Evolutionary conservation across 2,888 invertebrate species (phyloP).

Genomic region (Catocala fraxini): DNA sequence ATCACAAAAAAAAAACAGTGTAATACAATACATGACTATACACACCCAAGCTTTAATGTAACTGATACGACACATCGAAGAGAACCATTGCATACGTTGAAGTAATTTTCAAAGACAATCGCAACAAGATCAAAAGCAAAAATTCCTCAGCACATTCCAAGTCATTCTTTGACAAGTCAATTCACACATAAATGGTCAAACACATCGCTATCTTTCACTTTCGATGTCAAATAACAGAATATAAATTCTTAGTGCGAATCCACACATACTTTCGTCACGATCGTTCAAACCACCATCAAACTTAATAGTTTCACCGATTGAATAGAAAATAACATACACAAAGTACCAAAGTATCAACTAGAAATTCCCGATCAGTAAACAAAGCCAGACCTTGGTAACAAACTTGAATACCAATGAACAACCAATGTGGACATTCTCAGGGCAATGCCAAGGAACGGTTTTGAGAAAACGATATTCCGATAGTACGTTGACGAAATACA

Average conservation of each 20-base stretch:
- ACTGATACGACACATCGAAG: constrained; percentile 3
- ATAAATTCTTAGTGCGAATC: constrained; percentile 48
- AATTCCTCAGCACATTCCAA: constrained; percentile 13
- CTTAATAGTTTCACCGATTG: constrained; percentile 54
- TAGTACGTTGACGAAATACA: constrained; percentile 73
- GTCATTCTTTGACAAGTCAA: constrained; percentile 9
- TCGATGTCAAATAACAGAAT: constrained; percentile 47
- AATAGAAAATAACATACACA: constrained; percentile 56
- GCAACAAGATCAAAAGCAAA: not conserved
- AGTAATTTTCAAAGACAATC: constrained; percentile 12
- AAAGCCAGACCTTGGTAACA: constrained; percentile 54
- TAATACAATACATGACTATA: constrained; percentile 14
- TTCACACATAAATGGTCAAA: constrained; percentile 12
- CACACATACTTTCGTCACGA: constrained; percentile 47
- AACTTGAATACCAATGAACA: constrained; percentile 73
- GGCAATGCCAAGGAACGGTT: constrained; percentile 81
- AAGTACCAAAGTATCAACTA: constrained; percentile 64
- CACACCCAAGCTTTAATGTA: constrained; percentile 3
- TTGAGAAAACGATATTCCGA: constrained; percentile 85
- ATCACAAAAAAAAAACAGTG: constrained; percentile 6
- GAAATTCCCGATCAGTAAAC: constrained; percentile 75
- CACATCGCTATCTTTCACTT: constrained; percentile 53
- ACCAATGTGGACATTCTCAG: constrained; percentile 72
- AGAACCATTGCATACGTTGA: not conserved
- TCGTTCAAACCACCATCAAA: constrained; percentile 45